These are phyloP conservation scores for Neomorphus geoffroyi DNA, from an alignment of 2,797 vertebrate species.

Conservation along the genomic window DNA sequence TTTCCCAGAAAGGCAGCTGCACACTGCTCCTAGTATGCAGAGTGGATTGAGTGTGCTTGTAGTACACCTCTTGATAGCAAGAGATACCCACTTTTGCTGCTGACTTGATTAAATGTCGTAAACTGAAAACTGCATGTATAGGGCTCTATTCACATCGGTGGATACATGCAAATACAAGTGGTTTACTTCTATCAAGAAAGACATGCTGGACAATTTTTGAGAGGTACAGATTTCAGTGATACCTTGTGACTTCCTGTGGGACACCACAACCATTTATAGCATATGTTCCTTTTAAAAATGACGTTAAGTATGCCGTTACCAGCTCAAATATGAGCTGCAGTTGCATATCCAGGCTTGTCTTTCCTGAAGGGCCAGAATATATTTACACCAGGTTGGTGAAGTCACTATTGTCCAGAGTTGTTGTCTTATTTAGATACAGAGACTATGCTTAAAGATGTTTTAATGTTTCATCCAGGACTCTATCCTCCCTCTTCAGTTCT, in stretches of 20 bases:
- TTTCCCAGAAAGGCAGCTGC: background rate
- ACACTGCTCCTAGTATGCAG: accelerated
- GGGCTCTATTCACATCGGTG: accelerated
- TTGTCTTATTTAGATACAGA: background rate
- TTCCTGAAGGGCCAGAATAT: background rate
- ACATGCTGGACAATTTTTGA: background rate
- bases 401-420: background rate
- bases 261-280: background rate
- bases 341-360: background rate
- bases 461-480: background rate
- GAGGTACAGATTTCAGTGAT: background rate
- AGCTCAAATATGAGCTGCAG: background rate
- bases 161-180: accelerated
- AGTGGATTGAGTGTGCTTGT: too few species aligned
- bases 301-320: background rate
- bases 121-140: background rate
- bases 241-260: background rate
- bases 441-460: background rate
- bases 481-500: background rate
- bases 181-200: background rate
- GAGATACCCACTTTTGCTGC: background rate
- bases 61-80: background rate
- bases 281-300: background rate
- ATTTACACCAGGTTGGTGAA: background rate
- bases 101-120: background rate